A percentile compares a stretch with the other conserved stretches of the same genome.
phyloP scores from a whole-genome alignment of 2,797 vertebrate genomes.

The Chloroceryle inda region DNA sequence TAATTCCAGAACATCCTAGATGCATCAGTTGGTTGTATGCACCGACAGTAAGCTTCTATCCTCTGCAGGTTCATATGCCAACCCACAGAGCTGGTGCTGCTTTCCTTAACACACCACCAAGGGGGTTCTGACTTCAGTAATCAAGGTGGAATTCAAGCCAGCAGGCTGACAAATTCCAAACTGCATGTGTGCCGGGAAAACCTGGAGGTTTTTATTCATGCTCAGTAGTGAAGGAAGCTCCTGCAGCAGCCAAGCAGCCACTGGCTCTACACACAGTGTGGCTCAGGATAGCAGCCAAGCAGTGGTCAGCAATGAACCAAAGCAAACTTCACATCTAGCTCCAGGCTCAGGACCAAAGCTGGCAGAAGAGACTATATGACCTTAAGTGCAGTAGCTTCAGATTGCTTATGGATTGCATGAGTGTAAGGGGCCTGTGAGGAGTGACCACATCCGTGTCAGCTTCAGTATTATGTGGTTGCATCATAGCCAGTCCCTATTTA shows the following conservation, averaged over 20 bases:
- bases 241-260: neutral
- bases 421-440: neutral
- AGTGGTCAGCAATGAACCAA: rapidly evolving
- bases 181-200: neutral
- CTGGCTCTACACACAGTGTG: neutral
- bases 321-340: neutral
- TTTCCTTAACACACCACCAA: neutral
- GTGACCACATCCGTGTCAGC: neutral
- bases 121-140: neutral
- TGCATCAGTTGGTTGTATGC: neutral
- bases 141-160: neutral
- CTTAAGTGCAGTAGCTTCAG: neutral
- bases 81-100: neutral
- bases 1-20: constrained; percentile 24
- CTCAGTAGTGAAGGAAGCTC: rapidly evolving
- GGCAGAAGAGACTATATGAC: neutral
- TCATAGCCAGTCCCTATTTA: constrained; percentile 28
- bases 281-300: rapidly evolving
- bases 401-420: rapidly evolving
- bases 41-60: neutral
- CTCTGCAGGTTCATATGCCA: neutral
- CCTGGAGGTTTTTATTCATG: neutral
- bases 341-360: neutral
- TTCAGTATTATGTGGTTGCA: neutral
- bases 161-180: neutral